Evolutionary conservation across 2,888 invertebrate species (phyloP), one percentile per base, ranked within the genome.

Genomic region (Calliphora vomitoria): DNA sequence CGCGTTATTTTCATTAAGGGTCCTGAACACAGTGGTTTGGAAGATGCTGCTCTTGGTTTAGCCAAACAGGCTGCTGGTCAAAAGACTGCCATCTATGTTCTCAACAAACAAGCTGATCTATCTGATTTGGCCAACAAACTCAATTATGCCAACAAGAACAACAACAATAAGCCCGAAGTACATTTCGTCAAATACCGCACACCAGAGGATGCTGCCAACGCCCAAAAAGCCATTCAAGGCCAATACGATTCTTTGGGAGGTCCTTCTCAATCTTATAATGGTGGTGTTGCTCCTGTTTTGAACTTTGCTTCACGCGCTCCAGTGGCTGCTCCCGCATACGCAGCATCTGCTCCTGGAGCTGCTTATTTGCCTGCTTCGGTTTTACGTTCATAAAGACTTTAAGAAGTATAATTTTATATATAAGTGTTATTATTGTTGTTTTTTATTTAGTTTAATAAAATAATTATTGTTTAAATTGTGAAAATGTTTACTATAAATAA

Each of bases 141-240:
- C 75, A 90, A 92, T 55, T 86, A 90, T 64, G 86, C 69, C 35
- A 60, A 20, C 25, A 75, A 41, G 1, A 38, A 74, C 8, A 60
- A 8, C 58, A 83, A 76, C 76, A 71, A 58, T 35, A 71, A 66
- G 81, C 93, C 93, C 72, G 93, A 93, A 87, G 93, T 93, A 8
- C 92, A 92, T 81, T 93, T 93, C 86, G 91, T 93, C 86, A 93
- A 93, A 88, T 93, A 93, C 90, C 92, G 92, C 60, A 93, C 93
- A 3, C 88, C 91, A 0, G 91, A 93, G 89, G 93, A 93, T 89
- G 93, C 93, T 82, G 90, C 89, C 84, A 91, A 92, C 50, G 93
- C 92, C 6, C 93, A 93, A 89, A 89, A 88, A 0, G 89, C 90
- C 31, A 93, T 93, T 80, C 93, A 93, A 90, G 88, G 90, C 2